phyloP scores from a whole-genome alignment of 37 sponge, comb jelly and placozoan genomes.

The Cladorhizidae sp. region DNA sequence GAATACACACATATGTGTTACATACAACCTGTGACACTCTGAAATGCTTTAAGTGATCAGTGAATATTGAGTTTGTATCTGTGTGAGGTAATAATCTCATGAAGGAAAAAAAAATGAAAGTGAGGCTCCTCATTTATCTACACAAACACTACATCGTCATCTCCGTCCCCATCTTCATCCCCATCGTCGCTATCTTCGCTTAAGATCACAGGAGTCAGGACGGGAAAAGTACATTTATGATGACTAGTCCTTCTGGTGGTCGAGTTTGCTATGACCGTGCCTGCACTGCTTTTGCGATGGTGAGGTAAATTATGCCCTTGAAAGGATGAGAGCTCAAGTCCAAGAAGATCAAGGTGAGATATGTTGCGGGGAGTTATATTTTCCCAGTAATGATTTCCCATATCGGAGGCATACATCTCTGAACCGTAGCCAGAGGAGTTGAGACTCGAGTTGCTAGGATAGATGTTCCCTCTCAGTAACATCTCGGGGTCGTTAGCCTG shows the following conservation, averaged over 20 bases:
- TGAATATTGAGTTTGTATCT: too few relatives aligned
- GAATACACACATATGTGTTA: too few relatives aligned
- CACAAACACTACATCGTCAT: slow-evolving; percentile 22
- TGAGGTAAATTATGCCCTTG: background rate
- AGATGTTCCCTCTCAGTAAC: background rate
- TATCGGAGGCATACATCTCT: background rate
- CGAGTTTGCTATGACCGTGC: background rate
- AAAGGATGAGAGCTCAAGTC: too few relatives aligned
- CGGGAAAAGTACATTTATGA: slow-evolving; percentile 3
- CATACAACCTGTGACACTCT: too few relatives aligned
- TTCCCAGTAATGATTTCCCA: slow-evolving; percentile 15
- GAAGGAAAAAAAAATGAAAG: too few relatives aligned
- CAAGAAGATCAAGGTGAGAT: background rate
- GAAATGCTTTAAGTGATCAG: too few relatives aligned
- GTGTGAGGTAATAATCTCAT: too few relatives aligned
- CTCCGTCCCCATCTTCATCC: background rate
- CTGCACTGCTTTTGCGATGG: slow-evolving; percentile 12
- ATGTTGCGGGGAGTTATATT: background rate
- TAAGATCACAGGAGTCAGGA: background rate
- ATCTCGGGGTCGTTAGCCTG: slow-evolving; percentile 1
- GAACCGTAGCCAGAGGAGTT: background rate
- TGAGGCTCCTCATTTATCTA: background rate
- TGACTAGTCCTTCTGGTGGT: background rate
- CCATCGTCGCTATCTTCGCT: background rate
- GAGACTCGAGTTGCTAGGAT: slow-evolving; percentile 1